Conservation (phyloP, 2,797 vertebrate genomes). For the Crenuchus spilurus region DNA sequence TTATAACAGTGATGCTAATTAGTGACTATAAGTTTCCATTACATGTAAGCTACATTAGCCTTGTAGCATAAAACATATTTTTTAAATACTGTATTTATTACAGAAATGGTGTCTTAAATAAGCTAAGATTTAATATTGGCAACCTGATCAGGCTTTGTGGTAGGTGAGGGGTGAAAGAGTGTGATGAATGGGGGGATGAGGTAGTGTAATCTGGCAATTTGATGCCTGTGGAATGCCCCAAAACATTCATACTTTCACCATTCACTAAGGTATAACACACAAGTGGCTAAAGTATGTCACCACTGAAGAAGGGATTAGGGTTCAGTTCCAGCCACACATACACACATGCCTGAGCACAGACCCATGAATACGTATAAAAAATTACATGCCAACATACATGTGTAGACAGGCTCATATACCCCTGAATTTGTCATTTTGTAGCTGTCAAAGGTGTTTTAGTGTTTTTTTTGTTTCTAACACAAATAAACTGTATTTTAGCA, state of each 20-base stretch:
- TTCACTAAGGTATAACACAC: slow-evolving; percentile 28
- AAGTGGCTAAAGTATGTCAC: slow-evolving; percentile 39
- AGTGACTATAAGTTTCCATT: too few relatives aligned
- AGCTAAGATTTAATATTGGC: not conserved
- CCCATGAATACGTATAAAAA: not conserved
- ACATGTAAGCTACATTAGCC: too few relatives aligned
- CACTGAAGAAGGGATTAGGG: slow-evolving; percentile 20
- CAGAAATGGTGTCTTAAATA: not conserved
- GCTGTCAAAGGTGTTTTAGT: too few relatives aligned
- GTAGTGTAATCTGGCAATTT: slow-evolving; percentile 43
- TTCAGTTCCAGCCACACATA: slow-evolving; percentile 3
- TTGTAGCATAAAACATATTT: too few relatives aligned
- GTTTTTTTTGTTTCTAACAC: too few relatives aligned
- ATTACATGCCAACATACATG: not conserved
- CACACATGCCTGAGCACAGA: not conserved
- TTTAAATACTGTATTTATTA: too few relatives aligned
- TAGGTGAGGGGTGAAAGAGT: slow-evolving; percentile 6
- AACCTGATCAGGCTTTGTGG: not conserved
- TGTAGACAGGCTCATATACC: not conserved
- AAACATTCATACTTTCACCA: slow-evolving; percentile 29
- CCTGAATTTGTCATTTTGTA: not conserved
- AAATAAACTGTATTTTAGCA: too few relatives aligned
- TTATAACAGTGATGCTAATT: too few relatives aligned
- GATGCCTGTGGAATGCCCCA: slow-evolving; percentile 39
- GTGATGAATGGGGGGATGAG: slow-evolving; percentile 26